Base-by-base conservation (phyloP, 2,888 invertebrate genomes). In the Gasteruption jaculator region DNA sequence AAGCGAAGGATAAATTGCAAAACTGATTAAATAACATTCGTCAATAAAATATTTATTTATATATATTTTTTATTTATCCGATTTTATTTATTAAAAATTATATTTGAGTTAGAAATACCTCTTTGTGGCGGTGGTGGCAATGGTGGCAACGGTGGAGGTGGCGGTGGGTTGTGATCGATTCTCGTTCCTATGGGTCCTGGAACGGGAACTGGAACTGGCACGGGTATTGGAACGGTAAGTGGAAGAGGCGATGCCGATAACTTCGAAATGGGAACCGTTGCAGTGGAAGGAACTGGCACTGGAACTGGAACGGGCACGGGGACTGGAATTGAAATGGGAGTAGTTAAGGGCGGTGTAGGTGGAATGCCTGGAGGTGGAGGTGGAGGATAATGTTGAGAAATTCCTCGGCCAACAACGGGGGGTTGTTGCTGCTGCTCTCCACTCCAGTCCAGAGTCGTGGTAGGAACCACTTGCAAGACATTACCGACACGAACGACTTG, bases 401-500 rank as follows among this genome's bases (percentile, higher is more conserved):
- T 38, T 40, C 2, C 20, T 32, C 1, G 37, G 25, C 20, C 45
- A 21, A 10, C 10, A 44, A 41, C n/a, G 15, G 38, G 2, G 25
- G 32, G 25, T 6, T 26, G 26, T 29, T 21, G 16, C 11, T 12
- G 25, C 8, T 27, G 5, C 3, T 24, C 36, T n/a, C 41, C 46
- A 31, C 53, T 59, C 70, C 70, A 70, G 39, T 69, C 68, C 5
- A 68, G 52, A 4, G 65, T 61, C 3, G 70, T 61, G 1, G 59
- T 53, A 3, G 70, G 70, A 12, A 70, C 68, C 8, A 71, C 70
- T 50, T 71, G 68, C 4, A 70, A 54, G 25, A 71, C 67, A 50
- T 71, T 68, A 21, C 70, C 70, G 26, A 70, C 69, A 41, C 70
- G 59, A 1, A 69, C 59, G 10, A 69, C 66, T 21, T 68, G 64